A percentile compares a stretch with the other conserved stretches of the same genome.
phyloP scores from a whole-genome alignment of 2,113 vertebrate species.

The Phodopus roborovskii region DNA sequence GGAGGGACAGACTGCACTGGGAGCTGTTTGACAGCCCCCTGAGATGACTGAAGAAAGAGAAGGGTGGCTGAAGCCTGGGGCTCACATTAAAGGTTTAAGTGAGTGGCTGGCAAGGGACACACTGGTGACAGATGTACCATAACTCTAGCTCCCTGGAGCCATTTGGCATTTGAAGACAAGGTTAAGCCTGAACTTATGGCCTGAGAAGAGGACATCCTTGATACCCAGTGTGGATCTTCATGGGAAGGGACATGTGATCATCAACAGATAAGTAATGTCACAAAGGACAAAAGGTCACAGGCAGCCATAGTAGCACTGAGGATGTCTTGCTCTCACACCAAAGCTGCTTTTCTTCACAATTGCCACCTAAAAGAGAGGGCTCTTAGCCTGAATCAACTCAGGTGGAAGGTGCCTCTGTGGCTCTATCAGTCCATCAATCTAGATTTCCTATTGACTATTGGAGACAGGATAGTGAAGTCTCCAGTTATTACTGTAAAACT shows the following conservation, averaged over 20 bases:
- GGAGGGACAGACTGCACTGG: neutral
- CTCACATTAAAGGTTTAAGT: neutral
- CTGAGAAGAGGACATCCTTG: slow-evolving; percentile 1
- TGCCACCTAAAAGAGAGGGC: neutral
- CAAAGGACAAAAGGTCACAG: neutral
- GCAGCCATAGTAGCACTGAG: neutral
- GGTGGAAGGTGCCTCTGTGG: neutral
- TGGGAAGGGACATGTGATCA: neutral
- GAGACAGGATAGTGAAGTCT: neutral
- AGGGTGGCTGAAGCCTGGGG: neutral
- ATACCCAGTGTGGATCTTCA: neutral
- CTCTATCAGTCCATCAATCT: neutral
- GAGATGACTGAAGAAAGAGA: neutral
- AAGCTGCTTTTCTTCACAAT: neutral
- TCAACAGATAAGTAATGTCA: neutral
- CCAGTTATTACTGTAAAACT: neutral
- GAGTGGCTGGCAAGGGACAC: neutral
- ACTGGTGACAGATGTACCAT: neutral
- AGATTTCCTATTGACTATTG: neutral
- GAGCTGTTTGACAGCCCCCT: neutral
- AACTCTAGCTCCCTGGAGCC: neutral
- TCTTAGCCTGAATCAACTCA: neutral
- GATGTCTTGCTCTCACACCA: neutral
- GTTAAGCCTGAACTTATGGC: neutral
- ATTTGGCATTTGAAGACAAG: neutral